These are phyloP conservation scores for Dolomedes plantarius DNA, from an alignment of 2,888 invertebrate species.

Conservation along the genomic window DNA sequence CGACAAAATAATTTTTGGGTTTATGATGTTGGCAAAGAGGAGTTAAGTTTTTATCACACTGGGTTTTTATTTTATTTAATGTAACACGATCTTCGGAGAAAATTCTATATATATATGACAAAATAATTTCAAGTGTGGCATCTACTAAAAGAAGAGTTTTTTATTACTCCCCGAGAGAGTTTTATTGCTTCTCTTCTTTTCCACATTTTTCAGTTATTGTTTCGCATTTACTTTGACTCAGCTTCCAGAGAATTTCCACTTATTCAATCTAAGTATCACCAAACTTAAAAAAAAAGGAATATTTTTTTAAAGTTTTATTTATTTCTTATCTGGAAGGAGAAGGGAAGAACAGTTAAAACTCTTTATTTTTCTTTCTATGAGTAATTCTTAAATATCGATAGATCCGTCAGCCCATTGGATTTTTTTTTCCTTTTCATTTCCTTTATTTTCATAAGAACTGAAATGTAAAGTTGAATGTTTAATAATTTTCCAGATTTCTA, in stretches of 20 bases:
- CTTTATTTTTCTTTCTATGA: too few species aligned
- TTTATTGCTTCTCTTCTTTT: neutral
- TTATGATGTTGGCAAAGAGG: neutral
- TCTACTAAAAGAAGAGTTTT: neutral
- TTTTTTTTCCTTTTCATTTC: too few species aligned
- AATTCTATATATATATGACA: neutral
- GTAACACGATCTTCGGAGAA: neutral
- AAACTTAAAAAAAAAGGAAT: too few species aligned
- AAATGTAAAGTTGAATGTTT: too few species aligned
- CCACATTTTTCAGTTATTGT: neutral
- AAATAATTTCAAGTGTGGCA: constrained; percentile 2
- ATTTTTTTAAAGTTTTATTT: too few species aligned
- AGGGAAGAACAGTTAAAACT: too few species aligned
- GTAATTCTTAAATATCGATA: too few species aligned
- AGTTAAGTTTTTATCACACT: neutral
- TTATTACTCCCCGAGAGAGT: neutral
- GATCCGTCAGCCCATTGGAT: too few species aligned
- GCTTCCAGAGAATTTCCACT: neutral
- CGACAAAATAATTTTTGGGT: neutral
- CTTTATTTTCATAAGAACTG: too few species aligned
- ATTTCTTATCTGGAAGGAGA: too few species aligned
- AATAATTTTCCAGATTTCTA: too few species aligned
- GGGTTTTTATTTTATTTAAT: neutral
- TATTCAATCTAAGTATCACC: too few species aligned
- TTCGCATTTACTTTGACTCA: neutral